Evolutionary conservation across 2,888 invertebrate genomes (phyloP).

Genomic region (Epinotia bilunana): DNA sequence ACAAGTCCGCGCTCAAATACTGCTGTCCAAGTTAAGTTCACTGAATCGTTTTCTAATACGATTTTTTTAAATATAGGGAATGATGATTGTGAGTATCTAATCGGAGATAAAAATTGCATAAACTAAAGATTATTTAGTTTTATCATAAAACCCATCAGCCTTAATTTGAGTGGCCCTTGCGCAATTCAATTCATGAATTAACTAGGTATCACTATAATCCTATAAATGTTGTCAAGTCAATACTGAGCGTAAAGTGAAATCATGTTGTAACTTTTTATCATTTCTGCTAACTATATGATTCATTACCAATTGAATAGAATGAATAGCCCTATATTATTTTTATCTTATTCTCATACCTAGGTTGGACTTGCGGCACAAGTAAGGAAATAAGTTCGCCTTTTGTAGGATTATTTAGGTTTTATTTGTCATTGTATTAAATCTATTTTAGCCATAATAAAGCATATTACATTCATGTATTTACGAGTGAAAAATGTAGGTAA

Average conservation of each 20-base stretch:
- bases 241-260: conserved; percentile 16
- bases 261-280: conserved; percentile 19
- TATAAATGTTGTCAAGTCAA: background rate
- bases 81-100: background rate
- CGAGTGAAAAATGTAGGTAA: no score
- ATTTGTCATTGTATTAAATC: no score
- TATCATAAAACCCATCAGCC: background rate
- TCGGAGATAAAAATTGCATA: background rate
- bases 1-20: conserved; percentile 57
- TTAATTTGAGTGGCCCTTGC: background rate
- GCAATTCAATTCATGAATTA: background rate
- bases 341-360: no score
- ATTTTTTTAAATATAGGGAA: background rate
- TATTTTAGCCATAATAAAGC: no score
- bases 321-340: background rate
- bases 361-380: no score
- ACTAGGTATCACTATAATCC: no score
- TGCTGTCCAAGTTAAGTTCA: conserved; percentile 46
- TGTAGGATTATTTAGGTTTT: no score
- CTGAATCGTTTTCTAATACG: conserved; percentile 28
- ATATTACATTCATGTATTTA: no score
- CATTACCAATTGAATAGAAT: background rate
- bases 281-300: background rate
- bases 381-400: no score
- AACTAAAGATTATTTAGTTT: background rate